Percentiles rank a stretch among this genome's conserved stretches.
These are phyloP conservation scores for Lacerta bilineata DNA, from an alignment of 2,797 vertebrate genomes.

Conservation along the genomic window DNA sequence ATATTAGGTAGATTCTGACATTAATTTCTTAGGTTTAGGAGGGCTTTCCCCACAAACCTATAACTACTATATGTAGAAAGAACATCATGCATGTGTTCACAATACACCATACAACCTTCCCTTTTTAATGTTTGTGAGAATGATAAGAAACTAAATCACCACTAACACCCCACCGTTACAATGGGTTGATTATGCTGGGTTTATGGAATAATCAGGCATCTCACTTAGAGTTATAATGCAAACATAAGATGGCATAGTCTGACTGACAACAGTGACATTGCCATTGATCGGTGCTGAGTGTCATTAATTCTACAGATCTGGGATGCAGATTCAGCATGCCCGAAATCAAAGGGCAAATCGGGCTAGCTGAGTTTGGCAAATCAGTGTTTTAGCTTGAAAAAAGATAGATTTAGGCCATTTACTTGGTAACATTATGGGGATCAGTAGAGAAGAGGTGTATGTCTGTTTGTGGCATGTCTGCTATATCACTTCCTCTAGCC, in stretches of 20 bases:
- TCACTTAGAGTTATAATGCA: neutral
- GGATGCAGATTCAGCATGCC: slow-evolving; percentile 68
- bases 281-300: slow-evolving; percentile 54
- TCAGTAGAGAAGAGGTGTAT: slow-evolving; percentile 64
- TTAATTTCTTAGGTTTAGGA: too few relatives aligned
- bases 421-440: slow-evolving; percentile 71
- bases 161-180: slow-evolving; percentile 50
- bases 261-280: slow-evolving; percentile 61
- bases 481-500: slow-evolving; percentile 79
- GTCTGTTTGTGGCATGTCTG: slow-evolving; percentile 80
- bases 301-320: slow-evolving; percentile 60
- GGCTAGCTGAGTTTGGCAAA: slow-evolving; percentile 60
- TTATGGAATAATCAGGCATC: slow-evolving; percentile 17
- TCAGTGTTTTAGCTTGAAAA: slow-evolving; percentile 68
- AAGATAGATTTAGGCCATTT: slow-evolving; percentile 66
- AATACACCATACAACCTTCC: neutral
- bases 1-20: too few relatives aligned
- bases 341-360: slow-evolving; percentile 69
- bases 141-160: neutral
- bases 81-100: neutral
- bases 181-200: slow-evolving; percentile 53
- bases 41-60: too few relatives aligned
- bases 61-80: neutral
- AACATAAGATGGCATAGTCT: slow-evolving; percentile 20
- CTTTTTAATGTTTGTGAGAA: neutral